Evolutionary conservation across 2,113 vertebrate genomes (phyloP).

Genomic region (Xiphophorus hellerii): DNA sequence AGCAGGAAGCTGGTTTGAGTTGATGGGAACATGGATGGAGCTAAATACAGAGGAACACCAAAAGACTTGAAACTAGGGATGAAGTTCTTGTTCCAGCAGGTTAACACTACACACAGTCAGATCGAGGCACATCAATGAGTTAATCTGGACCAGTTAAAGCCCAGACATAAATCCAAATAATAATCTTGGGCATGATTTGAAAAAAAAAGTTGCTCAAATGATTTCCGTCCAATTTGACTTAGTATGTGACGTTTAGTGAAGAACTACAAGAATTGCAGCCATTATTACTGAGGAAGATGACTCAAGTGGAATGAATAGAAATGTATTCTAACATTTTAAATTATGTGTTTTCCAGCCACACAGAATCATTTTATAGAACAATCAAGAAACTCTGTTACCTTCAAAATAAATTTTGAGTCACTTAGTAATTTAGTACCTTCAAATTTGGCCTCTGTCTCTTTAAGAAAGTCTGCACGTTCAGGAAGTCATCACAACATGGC

Average conservation of each 20-base stretch:
- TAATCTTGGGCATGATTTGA: too few species aligned
- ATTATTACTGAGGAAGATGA: neutral
- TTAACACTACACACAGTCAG: neutral
- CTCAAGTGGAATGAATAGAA: neutral
- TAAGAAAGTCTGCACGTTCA: too few species aligned
- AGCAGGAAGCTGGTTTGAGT: neutral
- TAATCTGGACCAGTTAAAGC: neutral
- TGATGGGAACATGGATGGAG: neutral
- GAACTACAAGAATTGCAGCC: neutral
- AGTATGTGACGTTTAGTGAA: neutral
- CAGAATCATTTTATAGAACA: too few species aligned
- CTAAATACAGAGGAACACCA: neutral
- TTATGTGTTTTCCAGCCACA: too few species aligned
- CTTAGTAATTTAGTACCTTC: too few species aligned
- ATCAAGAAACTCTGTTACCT: too few species aligned
- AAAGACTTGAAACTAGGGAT: neutral
- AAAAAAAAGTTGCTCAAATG: too few species aligned
- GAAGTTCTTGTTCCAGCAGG: neutral
- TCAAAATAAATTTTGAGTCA: too few species aligned
- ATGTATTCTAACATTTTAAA: neutral
- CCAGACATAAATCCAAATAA: neutral
- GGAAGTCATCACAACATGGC: too few species aligned
- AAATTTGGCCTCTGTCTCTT: too few species aligned
- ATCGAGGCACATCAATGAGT: neutral
- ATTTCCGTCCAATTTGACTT: neutral